Conservation (phyloP, 2,113 vertebrate species). For the Struthio camelus region DNA sequence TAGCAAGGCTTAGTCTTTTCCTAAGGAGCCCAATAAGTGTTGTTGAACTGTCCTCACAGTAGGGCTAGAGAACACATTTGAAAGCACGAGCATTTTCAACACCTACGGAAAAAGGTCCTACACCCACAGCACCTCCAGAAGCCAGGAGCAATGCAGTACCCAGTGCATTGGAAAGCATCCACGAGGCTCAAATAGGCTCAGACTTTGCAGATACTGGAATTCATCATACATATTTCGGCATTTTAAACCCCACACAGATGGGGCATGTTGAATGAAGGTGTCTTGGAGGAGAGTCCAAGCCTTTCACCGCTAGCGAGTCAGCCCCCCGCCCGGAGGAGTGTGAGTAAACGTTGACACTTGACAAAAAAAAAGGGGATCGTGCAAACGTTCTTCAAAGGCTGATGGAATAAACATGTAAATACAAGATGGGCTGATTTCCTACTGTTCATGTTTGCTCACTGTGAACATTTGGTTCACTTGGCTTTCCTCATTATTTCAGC, state of each 20-base stretch:
- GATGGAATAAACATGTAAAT: conserved; percentile 71
- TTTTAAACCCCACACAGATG: neutral
- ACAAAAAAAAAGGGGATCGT: neutral
- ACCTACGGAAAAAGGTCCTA: neutral
- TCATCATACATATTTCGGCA: neutral
- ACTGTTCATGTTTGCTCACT: conserved; percentile 75
- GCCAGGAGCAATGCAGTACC: neutral
- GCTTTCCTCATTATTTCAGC: conserved; percentile 80
- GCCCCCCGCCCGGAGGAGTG: neutral
- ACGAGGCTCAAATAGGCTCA: neutral
- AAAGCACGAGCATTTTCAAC: neutral
- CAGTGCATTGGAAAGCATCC: neutral
- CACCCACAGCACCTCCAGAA: neutral
- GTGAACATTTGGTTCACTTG: conserved; percentile 78
- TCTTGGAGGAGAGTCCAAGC: fast-evolving
- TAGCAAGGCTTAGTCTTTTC: neutral
- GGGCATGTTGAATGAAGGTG: neutral
- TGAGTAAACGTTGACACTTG: neutral
- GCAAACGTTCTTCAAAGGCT: conserved; percentile 57
- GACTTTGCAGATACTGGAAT: neutral
- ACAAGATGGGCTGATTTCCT: conserved; percentile 74
- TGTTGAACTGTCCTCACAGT: neutral
- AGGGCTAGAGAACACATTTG: fast-evolving
- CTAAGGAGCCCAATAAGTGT: neutral
- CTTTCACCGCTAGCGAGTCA: neutral